Base-by-base conservation (phyloP, 2,797 vertebrate genomes). In the Momotus momota region DNA sequence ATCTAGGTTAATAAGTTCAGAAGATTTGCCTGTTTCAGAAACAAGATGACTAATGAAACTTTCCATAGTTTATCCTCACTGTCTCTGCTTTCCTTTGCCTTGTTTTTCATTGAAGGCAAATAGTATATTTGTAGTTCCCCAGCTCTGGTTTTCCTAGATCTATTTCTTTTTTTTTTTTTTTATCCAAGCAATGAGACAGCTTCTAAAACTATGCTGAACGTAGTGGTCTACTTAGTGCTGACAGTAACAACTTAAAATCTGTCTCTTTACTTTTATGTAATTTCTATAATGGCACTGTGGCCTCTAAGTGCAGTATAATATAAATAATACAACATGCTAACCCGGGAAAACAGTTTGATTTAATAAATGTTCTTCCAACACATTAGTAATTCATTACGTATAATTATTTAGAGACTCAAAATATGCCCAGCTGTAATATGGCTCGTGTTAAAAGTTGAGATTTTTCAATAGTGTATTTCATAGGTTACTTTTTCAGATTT, bases 241-340 rank as follows among this genome's bases (percentile, higher is more conserved):
- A 80, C 46, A 38, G 25, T 40, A 55, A 54, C 33, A 46, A 60
- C 18, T 73, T 61, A 27, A 74, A 73, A 60, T 67, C 31, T 71
- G 7, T 80, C n/a, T 93, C 35, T 86, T 83, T 4, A 2, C 33
- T 79, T 52, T 21, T 74, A 23, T 75, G 40, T 78, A 13, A 51
- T 86, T 88, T 95, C 46, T 48, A 26, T 79, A 43, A 65, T 38
- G 62, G 25, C 19, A 31, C 23, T 46, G 12, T 74, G 82, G 35
- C 21, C 70, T 90, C 2, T 22, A 71, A 82, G 17, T 67, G 62
- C 27, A 51, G 29, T 69, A 29, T 73, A 26, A 69, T 77, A 31
- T 83, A 78, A 90, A 86, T 94, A 88, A 91, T 95, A 78, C n/a
- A 89, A 35, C 8, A 41, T 49, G 43, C 58, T 55, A 92, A 75